Evolutionary conservation across 1,140 invertebrate genomes (phyloP).

Genomic region (Steinernema feltiae): DNA sequence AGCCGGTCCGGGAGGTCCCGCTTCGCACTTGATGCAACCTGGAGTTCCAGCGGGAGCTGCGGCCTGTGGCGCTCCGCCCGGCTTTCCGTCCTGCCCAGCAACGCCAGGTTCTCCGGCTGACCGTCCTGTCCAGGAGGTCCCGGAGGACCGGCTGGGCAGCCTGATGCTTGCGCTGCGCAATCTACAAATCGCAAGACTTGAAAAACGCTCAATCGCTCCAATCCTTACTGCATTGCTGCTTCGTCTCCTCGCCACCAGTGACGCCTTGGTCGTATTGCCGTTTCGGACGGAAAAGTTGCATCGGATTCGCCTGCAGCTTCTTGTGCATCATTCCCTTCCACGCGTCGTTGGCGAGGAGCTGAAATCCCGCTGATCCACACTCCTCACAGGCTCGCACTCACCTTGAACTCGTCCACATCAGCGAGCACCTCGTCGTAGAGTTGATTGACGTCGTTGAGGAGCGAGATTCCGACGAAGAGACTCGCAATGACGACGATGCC

Average conservation of each 20-base stretch:
- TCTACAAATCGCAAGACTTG: background rate
- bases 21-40: background rate
- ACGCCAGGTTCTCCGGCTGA: background rate
- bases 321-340: background rate
- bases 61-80: background rate
- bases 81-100: background rate
- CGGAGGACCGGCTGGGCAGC: background rate
- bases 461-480: too few relatives aligned
- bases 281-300: background rate
- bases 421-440: too few relatives aligned
- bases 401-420: too few relatives aligned
- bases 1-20: background rate
- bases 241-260: background rate
- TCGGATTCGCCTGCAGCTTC: background rate
- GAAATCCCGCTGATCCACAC: too few relatives aligned
- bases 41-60: background rate
- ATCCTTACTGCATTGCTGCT: background rate
- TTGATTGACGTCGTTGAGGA: too few relatives aligned
- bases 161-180: background rate
- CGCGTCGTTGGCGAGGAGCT: background rate
- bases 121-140: background rate
- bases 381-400: too few relatives aligned
- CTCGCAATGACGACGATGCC: too few relatives aligned
- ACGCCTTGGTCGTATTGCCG: background rate
- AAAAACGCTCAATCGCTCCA: too few relatives aligned